phyloP scores from a whole-genome alignment of 1,140 invertebrate species.

The Pseudomyrmex dendroicus region DNA sequence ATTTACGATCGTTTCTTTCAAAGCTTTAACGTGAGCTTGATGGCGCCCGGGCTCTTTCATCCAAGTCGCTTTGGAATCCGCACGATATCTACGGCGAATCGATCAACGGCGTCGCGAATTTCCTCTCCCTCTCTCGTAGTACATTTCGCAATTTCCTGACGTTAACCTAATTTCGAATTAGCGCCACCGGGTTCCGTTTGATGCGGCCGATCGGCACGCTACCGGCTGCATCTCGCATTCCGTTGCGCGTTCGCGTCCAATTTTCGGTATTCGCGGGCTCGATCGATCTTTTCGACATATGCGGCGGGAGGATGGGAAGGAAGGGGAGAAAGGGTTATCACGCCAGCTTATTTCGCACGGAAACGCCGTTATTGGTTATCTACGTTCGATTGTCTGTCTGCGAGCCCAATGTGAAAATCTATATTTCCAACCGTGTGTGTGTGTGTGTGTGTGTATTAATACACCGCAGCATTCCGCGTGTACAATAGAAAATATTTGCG shows the following conservation, averaged over 20 bases:
- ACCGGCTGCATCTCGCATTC: slow-evolving; percentile 37
- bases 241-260: slow-evolving; percentile 41
- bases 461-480: no score
- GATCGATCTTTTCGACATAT: slow-evolving; percentile 36
- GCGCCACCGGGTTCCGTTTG: slow-evolving; percentile 35
- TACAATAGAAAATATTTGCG: no score
- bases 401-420: no score
- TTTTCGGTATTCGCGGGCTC: slow-evolving; percentile 25
- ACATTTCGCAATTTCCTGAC: slow-evolving; percentile 58
- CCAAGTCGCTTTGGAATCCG: background rate
- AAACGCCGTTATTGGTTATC: slow-evolving; percentile 19
- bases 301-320: background rate
- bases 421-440: no score
- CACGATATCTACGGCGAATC: slow-evolving; percentile 3
- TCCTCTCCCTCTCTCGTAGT: background rate
- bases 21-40: background rate
- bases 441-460: no score
- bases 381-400: slow-evolving; percentile 6
- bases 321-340: background rate
- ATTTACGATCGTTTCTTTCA: background rate
- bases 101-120: slow-evolving; percentile 18
- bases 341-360: background rate
- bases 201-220: slow-evolving; percentile 41
- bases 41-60: background rate
- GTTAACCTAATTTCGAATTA: slow-evolving; percentile 66